These are phyloP conservation scores for Pipistrellus nathusii DNA, from an alignment of 2,797 vertebrate genomes.

Conservation along the genomic window DNA sequence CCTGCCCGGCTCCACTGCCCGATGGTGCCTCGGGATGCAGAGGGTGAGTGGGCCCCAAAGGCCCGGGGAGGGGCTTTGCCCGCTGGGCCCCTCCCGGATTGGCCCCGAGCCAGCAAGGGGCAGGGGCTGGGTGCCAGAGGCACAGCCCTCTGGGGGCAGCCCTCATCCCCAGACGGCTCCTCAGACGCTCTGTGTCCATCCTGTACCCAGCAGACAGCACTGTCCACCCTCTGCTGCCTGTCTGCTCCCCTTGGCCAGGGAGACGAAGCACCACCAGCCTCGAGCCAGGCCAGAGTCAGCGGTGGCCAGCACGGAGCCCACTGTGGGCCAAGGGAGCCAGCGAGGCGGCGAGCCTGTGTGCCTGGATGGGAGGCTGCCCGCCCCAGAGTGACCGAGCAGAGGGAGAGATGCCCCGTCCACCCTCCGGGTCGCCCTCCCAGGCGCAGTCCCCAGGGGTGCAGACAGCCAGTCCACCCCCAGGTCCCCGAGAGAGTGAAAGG, in stretches of 20 bases:
- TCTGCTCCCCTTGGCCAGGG: background rate
- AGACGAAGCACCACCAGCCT: slow-evolving; percentile 2
- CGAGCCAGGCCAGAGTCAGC: background rate
- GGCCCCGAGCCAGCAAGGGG: slow-evolving; percentile 29
- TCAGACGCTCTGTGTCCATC: background rate
- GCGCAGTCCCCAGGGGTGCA: background rate
- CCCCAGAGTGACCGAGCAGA: background rate
- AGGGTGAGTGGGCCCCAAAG: slow-evolving; percentile 44
- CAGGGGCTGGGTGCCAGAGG: background rate
- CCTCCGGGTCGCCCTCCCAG: background rate
- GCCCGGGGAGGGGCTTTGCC: slow-evolving; percentile 4
- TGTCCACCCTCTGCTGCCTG: background rate
- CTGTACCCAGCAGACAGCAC: slow-evolving; percentile 3
- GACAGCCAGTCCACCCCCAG: slow-evolving; percentile 6
- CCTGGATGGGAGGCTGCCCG: background rate
- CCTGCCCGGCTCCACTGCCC: slow-evolving; percentile 54
- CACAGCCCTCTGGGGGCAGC: background rate
- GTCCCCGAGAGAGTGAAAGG: slow-evolving; percentile 48
- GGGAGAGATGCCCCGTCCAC: background rate
- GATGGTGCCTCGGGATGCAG: background rate
- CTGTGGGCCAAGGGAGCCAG: background rate
- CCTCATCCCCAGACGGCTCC: background rate
- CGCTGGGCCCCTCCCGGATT: background rate
- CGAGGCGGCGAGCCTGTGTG: background rate
- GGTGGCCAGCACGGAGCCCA: background rate